Evolutionary conservation across 2,113 vertebrate species (phyloP).

Genomic region (Elanoides forficatus): DNA sequence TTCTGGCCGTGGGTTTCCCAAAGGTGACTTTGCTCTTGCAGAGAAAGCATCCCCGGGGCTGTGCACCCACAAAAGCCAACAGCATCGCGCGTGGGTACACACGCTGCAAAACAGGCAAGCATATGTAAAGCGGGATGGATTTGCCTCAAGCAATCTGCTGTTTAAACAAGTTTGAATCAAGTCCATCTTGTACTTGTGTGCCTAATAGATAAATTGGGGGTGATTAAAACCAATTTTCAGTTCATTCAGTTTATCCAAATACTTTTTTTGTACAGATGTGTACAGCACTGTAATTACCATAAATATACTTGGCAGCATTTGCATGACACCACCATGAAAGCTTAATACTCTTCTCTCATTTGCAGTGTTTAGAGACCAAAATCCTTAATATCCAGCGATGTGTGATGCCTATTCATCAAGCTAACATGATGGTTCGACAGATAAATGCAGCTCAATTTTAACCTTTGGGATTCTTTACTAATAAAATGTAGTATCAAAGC

Average conservation of each 20-base stretch:
- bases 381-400: not conserved
- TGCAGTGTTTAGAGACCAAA: slow-evolving; percentile 37
- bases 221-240: slow-evolving; percentile 31
- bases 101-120: rapidly evolving
- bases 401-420: not conserved
- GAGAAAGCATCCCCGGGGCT: not conserved
- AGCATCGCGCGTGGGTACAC: not conserved
- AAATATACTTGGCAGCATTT: slow-evolving; percentile 4
- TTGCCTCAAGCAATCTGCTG: not conserved
- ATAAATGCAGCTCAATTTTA: not conserved
- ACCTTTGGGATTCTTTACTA: not conserved
- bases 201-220: slow-evolving; percentile 19
- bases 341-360: slow-evolving; percentile 7
- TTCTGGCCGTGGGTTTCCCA: not conserved
- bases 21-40: not conserved
- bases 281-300: slow-evolving; percentile 24
- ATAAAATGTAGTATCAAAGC: not conserved
- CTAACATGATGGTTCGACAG: not conserved
- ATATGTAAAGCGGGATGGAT: not conserved
- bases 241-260: slow-evolving; percentile 13
- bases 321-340: slow-evolving; percentile 1
- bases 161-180: slow-evolving; percentile 10
- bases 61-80: rapidly evolving
- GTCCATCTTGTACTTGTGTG: slow-evolving; percentile 33
- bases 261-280: slow-evolving; percentile 2